Base-by-base conservation (phyloP, 2,113 vertebrate species). In the Pterophyllum scalare region DNA sequence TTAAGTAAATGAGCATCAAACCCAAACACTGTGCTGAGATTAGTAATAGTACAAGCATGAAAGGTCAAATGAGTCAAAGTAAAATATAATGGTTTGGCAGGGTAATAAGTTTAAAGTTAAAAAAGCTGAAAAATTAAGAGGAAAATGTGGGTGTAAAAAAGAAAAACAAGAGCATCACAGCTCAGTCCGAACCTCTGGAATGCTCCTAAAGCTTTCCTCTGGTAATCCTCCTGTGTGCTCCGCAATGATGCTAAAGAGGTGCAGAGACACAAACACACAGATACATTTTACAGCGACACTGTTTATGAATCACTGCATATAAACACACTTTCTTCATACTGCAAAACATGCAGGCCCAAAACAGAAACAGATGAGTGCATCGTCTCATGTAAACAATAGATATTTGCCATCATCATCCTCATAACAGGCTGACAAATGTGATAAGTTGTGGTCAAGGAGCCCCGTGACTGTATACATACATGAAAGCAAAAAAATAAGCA, bases 121-220 rank as follows among this genome's bases (percentile, higher is more conserved):
- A 76, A 77, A 74, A 26, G 24, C 24, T 33, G 75, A 74, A 52
- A 17, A 54, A 6, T 19, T 52, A 52, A 19, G 49, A 85, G 52
- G 72, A 28, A 81, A 52, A 38, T n/a, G 54, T 85, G 65, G 49
- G 49, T 33, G 26, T 72, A 54, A 54, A n/a, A 72, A 54, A 33
- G 67, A 54, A 54, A 72, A 49, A 33, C 6, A 33, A 57, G 72
- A 79, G 78, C 57, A 58, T 24, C 60, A 65, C 77, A 77, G 61
- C 8, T 72, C 52, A 54, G 62, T 31, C 95, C 96, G 93, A 93
- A 99, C 98, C 98, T 99, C 94, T 99, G 98, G 95, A 99, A 99
- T 49, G 98, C 97, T 93, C 97, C 96, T 90, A 99, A 96, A 86
- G 98, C 98, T 93, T 98, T 99, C 94, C 97, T 97, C 95, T 99